Percentiles rank a stretch among this genome's conserved stretches.
These are phyloP conservation scores for Lepidotrigona ventralis DNA, from an alignment of 1,140 invertebrate genomes.

Conservation along the genomic window DNA sequence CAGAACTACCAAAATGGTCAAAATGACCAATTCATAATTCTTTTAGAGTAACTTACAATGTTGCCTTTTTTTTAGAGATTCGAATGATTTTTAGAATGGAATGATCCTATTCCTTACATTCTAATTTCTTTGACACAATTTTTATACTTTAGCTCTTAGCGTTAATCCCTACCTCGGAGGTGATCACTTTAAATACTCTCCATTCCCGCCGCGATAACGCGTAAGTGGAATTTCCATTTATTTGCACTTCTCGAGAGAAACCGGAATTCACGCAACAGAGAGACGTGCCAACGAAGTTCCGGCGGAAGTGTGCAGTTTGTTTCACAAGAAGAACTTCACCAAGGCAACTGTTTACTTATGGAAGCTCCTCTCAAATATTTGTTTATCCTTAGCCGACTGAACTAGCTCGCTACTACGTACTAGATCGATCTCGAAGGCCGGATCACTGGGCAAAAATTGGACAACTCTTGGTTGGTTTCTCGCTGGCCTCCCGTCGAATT, in stretches of 20 bases:
- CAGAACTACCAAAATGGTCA: too few species aligned
- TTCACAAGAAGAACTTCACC: constrained; percentile 3
- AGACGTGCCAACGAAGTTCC: not conserved
- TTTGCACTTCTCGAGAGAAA: not conserved
- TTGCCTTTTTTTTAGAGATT: too few species aligned
- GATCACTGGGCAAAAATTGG: constrained; percentile 4
- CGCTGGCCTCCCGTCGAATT: not conserved
- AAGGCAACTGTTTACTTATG: constrained; percentile 27
- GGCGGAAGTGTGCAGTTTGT: constrained; percentile 17
- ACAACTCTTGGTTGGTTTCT: not conserved
- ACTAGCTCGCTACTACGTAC: not conserved
- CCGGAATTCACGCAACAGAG: not conserved
- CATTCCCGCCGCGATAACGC: too few species aligned
- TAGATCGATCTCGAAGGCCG: constrained; percentile 16
- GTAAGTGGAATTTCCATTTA: not conserved
- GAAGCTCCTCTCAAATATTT: constrained; percentile 38
- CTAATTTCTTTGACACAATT: too few species aligned
- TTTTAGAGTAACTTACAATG: too few species aligned
- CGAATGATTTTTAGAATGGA: too few species aligned
- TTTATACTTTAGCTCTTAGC: too few species aligned
- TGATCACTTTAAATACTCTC: not conserved
- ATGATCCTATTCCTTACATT: too few species aligned
- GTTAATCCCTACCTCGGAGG: not conserved
- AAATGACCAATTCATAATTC: too few species aligned
- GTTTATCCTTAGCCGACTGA: constrained; percentile 32